Evolutionary conservation across 2,113 vertebrate species (phyloP).

Genomic region (Terrapene triunguis): DNA sequence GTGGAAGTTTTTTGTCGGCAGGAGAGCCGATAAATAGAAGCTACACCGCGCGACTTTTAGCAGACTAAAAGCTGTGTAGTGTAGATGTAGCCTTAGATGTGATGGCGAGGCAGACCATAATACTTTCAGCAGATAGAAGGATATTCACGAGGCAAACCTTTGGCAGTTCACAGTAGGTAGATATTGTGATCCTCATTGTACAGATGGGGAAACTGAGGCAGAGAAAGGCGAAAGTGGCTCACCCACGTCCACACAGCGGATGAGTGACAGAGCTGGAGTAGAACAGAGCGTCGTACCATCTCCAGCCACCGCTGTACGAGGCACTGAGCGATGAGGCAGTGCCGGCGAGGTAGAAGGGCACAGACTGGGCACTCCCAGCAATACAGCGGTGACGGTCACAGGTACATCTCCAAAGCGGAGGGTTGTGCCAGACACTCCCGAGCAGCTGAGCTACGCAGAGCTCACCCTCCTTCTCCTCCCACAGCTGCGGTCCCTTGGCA

Average conservation of each 20-base stretch:
- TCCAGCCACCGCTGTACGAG: background rate
- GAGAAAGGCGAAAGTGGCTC: background rate
- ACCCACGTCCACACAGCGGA: background rate
- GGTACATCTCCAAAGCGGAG: too few relatives aligned
- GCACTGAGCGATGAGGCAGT: background rate
- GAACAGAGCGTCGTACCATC: background rate
- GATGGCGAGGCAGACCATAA: too few relatives aligned
- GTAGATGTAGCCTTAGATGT: too few relatives aligned
- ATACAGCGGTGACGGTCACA: too few relatives aligned
- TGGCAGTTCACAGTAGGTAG: background rate
- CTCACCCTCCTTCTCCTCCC: background rate
- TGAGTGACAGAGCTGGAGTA: background rate
- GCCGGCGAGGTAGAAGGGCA: background rate
- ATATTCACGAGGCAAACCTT: background rate
- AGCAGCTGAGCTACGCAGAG: background rate
- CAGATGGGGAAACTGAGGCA: background rate
- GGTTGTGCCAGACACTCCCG: too few relatives aligned
- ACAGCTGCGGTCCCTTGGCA: background rate
- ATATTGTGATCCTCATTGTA: background rate
- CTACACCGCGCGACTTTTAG: too few relatives aligned
- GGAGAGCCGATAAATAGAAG: too few relatives aligned
- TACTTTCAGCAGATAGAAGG: background rate
- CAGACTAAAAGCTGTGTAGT: too few relatives aligned
- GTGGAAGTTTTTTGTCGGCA: too few relatives aligned
- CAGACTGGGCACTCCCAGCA: background rate